Base-by-base conservation (phyloP, 2,888 invertebrate species). In the Boloria selene region DNA sequence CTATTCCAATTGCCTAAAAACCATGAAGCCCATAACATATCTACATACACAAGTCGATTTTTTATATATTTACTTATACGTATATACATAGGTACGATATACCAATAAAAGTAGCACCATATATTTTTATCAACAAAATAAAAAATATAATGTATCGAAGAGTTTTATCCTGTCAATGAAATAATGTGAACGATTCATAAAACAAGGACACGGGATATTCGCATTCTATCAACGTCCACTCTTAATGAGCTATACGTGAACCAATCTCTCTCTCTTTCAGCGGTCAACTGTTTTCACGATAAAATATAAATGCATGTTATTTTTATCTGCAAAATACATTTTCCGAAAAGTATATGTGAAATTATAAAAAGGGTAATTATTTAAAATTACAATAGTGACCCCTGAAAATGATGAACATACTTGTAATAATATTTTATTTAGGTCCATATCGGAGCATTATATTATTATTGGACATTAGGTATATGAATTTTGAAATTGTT, bases 241-340 rank as follows among this genome's bases (percentile, higher is more conserved):
- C 71, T 70, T 75, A 76, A 75, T 73, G 73, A 75, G 70, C 71
- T 74, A 71, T 74, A 75, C 76, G 77, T 77, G 77, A 76, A 75
- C 71, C 77, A 74, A 76, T 77, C 72, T 73, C 64, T 54, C 67
- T 65, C 66, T 70, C 62, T 65, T 58, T 50, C 67, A 65, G 55
- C 61, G 68, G 70, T 60, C 65, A 62, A 53, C 53, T 60, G 64
- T 67, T 68, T 68, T 63, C 54, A 54, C 47, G 54, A 53, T 55
- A 59, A 38, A 38, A 38, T 38, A 38, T 38, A 38, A 49, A 63
- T 63, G 42, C 52, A 56, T 51, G 47, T 60, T 52, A 60, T 55
- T 66, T 10, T 42, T 59, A 62, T 68, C 17, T 49, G 22, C 16
- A 26, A 18, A 56, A 45, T 53, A 38, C 16, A 13, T 16, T 26